Evolutionary conservation across 2,888 invertebrate genomes (phyloP).

Genomic region (Pachycephus smyrnensis): DNA sequence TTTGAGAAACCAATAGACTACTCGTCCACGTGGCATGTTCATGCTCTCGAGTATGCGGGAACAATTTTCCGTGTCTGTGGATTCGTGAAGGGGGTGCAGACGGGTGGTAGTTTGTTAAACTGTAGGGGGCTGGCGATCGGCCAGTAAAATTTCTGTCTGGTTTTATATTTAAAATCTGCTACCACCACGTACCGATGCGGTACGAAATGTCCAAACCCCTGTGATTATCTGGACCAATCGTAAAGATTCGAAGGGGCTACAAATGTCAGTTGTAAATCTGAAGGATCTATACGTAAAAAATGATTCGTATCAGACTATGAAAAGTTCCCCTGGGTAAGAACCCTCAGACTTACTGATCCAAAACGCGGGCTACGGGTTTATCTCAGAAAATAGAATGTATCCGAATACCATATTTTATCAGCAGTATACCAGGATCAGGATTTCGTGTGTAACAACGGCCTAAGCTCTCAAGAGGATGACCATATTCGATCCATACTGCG

Average conservation of each 20-base stretch:
- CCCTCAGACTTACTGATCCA: neutral
- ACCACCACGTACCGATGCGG: neutral
- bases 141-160: conserved; percentile 36
- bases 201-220: neutral
- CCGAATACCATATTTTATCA: neutral
- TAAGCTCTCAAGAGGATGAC: neutral
- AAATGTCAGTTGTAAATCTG: neutral
- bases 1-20: neutral
- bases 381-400: neutral
- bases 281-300: conserved; percentile 25
- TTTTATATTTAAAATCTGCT: conserved; percentile 16
- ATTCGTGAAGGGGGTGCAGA: conserved; percentile 23
- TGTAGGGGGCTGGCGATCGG: conserved; percentile 31
- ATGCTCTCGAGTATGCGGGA: neutral
- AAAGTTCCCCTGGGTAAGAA: neutral
- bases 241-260: neutral
- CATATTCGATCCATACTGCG: neutral
- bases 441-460: neutral
- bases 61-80: conserved; percentile 29
- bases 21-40: neutral
- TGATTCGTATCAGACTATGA: conserved; percentile 18
- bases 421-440: neutral
- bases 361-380: neutral
- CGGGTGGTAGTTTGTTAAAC: conserved; percentile 33
- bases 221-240: neutral